These are phyloP conservation scores for Glaucidium brasilianum DNA, from an alignment of 2,113 vertebrate genomes.

Conservation along the genomic window DNA sequence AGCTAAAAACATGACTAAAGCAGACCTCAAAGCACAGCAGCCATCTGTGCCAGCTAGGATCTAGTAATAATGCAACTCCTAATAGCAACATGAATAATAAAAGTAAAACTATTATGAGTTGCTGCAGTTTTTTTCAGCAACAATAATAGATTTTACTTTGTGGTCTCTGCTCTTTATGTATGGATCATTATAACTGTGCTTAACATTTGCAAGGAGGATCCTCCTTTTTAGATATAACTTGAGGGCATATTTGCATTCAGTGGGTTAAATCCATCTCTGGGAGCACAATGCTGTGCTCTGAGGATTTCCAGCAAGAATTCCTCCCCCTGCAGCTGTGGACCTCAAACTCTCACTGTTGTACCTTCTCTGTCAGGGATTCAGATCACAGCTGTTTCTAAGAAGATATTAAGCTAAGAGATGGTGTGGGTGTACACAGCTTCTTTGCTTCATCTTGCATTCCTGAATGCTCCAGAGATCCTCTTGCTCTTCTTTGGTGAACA, in stretches of 20 bases:
- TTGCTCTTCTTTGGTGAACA: background rate
- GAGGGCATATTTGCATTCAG: background rate
- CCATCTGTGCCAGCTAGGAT: constrained; percentile 67
- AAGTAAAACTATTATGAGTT: constrained; percentile 60
- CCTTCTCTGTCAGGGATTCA: background rate
- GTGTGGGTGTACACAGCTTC: background rate
- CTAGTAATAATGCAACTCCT: constrained; percentile 62
- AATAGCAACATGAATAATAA: constrained; percentile 71
- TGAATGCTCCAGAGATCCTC: background rate
- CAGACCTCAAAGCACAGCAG: constrained; percentile 54
- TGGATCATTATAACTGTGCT: constrained; percentile 53
- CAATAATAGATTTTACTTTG: constrained; percentile 60
- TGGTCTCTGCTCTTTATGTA: constrained; percentile 64
- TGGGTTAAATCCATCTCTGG: background rate
- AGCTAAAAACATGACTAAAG: constrained; percentile 58
- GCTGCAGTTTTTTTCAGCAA: constrained; percentile 8
- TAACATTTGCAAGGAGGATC: constrained; percentile 20
- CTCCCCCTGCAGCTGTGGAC: background rate
- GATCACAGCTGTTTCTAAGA: background rate
- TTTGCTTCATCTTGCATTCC: background rate
- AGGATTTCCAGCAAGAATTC: background rate
- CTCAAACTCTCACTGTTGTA: background rate
- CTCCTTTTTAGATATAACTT: background rate
- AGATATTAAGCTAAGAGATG: background rate
- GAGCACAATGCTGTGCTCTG: background rate